Base-by-base conservation (phyloP, 2,113 vertebrate species). In the Noctilio leporinus region DNA sequence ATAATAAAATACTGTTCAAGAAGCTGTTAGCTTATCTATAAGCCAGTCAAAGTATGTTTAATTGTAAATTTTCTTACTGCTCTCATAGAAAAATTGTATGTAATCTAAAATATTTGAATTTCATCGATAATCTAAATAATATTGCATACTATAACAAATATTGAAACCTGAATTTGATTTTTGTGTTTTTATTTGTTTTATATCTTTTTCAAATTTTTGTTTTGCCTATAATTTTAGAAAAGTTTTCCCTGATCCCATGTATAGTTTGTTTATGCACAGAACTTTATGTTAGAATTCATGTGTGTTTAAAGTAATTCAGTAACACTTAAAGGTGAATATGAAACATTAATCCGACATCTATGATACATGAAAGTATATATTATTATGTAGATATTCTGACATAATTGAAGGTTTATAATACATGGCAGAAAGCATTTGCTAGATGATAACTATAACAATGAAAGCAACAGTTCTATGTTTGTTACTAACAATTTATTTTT, bases 121-220 rank as follows among this genome's bases (percentile, higher is more conserved):
- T 83, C 28, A 91, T 78, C 49, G 81, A 87, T 51, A 24, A n/a
- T 8, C 28, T 78, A 94, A 95, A 92, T 94, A 95, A 92, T 94
- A 90, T 35, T 40, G 47, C 28, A 85, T 26, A 20, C 15, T 49
- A 86, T 70, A n/a, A 3, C 16, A 90, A 15, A 55, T 62, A 20
- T 57, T 76, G 76, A 70, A 24, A 22, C 20, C 3, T 62, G 28
- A 77, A 55, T 62, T 91, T 51, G 28, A 70, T 15, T 49, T 88
- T 72, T 20, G 64, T 33, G 14, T 22, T 90, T 95, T 76, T 43
- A 76, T 86, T 87, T 78, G 3, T 49, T 92, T 7, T 83, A 12
- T 30, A 47, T 22, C 3, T 7, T 80, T 77, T 35, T 8, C n/a
- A 14, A 15, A 40, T 43, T 57, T 17, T 51, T 43, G 14, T 82